phyloP scores from a whole-genome alignment of 2,888 invertebrate species.

The Hypselothyrea guttata region DNA sequence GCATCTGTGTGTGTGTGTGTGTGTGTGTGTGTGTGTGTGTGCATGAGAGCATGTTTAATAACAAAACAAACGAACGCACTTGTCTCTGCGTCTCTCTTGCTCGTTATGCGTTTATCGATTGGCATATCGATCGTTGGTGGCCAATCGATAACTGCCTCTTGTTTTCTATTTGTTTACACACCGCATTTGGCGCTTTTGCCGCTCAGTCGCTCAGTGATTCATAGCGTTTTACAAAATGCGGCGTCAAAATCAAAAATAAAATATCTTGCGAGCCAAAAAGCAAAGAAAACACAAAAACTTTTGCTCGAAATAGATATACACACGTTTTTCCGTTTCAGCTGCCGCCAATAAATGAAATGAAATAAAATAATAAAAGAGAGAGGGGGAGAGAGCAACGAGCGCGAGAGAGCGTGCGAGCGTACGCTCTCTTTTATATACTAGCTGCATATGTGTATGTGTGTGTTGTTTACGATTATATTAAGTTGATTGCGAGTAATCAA shows the following conservation, averaged over 20 bases:
- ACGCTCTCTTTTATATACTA: constrained; percentile 27
- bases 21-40: constrained; percentile 5
- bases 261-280: no score
- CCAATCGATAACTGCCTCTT: constrained; percentile 40
- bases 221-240: constrained; percentile 39
- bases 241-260: no score
- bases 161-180: constrained; percentile 55
- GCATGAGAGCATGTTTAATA: constrained; percentile 43
- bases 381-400: constrained; percentile 14
- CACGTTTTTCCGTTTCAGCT: constrained; percentile 61
- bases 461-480: constrained; percentile 74
- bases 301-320: constrained; percentile 76
- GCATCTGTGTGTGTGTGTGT: constrained; percentile 2
- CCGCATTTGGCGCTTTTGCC: no score
- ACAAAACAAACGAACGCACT: constrained; percentile 57
- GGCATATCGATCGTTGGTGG: constrained; percentile 35
- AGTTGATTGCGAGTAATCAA: constrained; percentile 73
- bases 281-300: constrained; percentile 25
- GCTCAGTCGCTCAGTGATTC: no score
- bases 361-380: constrained; percentile 11
- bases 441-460: constrained; percentile 18
- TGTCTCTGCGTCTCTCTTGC: constrained; percentile 31
- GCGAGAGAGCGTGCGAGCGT: constrained; percentile 31
- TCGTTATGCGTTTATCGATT: constrained; percentile 42
- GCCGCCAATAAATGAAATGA: constrained; percentile 23